These are phyloP conservation scores for Drosophila busckii DNA, from an alignment of 1,140 invertebrate species.

Conservation along the genomic window DNA sequence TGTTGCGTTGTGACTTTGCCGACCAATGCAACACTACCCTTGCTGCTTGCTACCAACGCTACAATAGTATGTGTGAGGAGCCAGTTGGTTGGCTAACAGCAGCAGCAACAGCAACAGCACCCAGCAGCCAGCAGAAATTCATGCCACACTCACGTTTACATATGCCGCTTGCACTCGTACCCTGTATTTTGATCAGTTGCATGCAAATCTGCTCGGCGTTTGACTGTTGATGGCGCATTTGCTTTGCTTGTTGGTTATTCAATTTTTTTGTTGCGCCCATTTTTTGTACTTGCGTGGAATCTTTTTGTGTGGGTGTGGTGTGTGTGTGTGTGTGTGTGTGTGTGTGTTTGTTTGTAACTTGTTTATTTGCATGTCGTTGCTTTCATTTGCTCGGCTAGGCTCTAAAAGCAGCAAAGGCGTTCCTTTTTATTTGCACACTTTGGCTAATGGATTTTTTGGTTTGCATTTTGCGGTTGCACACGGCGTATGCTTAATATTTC, in stretches of 20 bases:
- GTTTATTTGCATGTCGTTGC: conserved; percentile 70
- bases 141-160: conserved; percentile 4
- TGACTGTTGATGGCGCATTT: conserved; percentile 71
- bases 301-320: conserved; percentile 17
- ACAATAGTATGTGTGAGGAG: conserved; percentile 20
- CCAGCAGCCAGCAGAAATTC: conserved; percentile 8
- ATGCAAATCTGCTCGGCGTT: conserved; percentile 60
- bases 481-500: conserved; percentile 73
- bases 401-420: conserved; percentile 31
- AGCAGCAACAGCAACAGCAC: not conserved
- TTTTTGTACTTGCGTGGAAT: not conserved
- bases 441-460: conserved; percentile 67
- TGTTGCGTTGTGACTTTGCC: conserved; percentile 4
- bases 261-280: conserved; percentile 37
- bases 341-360: conserved; percentile 35
- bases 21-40: conserved; percentile 5
- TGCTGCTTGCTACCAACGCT: too few species aligned
- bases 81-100: conserved; percentile 4
- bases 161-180: conserved; percentile 19
- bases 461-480: conserved; percentile 57
- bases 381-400: conserved; percentile 60
- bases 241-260: conserved; percentile 39
- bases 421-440: conserved; percentile 67
- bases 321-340: conserved; percentile 15
- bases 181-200: conserved; percentile 47